Base-by-base conservation (phyloP, 2,797 vertebrate species). In the Sciurus vulgaris region DNA sequence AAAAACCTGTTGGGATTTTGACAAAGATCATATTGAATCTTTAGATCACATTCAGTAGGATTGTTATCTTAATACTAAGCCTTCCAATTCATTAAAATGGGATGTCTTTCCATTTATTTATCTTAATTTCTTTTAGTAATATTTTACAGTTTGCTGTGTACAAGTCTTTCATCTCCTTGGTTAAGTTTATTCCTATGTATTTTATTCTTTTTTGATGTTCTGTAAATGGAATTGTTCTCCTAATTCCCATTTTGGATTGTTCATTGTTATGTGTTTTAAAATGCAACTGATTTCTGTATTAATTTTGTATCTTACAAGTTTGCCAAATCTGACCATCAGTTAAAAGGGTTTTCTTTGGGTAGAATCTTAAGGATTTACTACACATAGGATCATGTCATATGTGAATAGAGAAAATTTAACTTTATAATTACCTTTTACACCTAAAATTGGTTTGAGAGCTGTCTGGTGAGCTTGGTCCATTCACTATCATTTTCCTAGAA, bases 401-500 rank as follows among this genome's bases (percentile, higher is more conserved):
- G 28, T 83, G 28, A 92, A 82, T 41, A 54, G 33, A 87, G 84
- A 59, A 38, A 74, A 89, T 49, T 93, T 89, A 65, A 79, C 81
- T 76, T 90, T 86, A 79, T 56, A 89, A 67, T 54, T 35, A 79
- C 86, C 28, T 59, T 81, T 90, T 81, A 74, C 30, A 86, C 1
- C 49, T 86, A 61, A 90, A 90, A 86, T 81, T 82, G 69, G 41
- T 86, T 86, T 28, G 81, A 90, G 10, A 83, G 61, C 30, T 56
- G 10, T 93, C 28, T 89, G 56, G 49, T 61, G 90, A 81, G 65
- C 11, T 65, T 74, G 67, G 28, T 73, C 33, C 18, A 49, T 86
- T 85, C 87, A 76, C 49, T 89, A 33, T 89, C 22, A 22, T 90
- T 93, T 67, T 79, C 70, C 35, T 85, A 65, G 38, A 73, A 95